Evolutionary conservation across 2,888 invertebrate genomes (phyloP).

Genomic region (Brenthis hecate): DNA sequence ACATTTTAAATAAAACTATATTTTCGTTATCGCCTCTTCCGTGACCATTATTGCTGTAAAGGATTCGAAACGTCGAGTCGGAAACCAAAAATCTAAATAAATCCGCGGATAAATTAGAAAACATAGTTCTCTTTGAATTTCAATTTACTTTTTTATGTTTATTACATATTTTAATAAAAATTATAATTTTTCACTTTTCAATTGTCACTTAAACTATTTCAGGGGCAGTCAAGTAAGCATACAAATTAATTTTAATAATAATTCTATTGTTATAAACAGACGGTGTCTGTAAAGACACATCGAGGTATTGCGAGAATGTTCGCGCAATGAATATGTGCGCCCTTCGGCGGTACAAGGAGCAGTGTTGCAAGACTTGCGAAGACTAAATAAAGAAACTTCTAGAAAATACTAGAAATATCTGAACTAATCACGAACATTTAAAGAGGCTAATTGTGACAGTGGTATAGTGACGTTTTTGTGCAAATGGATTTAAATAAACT

Average conservation of each 20-base stretch:
- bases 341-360: conserved; percentile 90
- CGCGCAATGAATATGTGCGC: conserved; percentile 94
- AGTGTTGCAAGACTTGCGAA: conserved; percentile 93
- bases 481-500: neutral
- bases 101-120: no score
- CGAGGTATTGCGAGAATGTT: conserved; percentile 93
- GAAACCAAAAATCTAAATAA: no score
- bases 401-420: conserved; percentile 5
- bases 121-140: no score
- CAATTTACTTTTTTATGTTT: no score
- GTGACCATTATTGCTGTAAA: no score
- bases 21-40: no score
- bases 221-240: neutral
- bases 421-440: neutral
- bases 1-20: no score
- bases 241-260: neutral
- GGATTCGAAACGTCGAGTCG: no score
- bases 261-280: conserved; percentile 66
- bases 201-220: no score
- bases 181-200: no score
- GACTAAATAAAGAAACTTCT: conserved; percentile 48
- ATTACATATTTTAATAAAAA: no score
- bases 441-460: neutral
- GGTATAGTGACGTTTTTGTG: conserved; percentile 10
- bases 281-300: conserved; percentile 89